Conservation (phyloP, 1,140 invertebrate species). For the Antheraea pernyi region DNA sequence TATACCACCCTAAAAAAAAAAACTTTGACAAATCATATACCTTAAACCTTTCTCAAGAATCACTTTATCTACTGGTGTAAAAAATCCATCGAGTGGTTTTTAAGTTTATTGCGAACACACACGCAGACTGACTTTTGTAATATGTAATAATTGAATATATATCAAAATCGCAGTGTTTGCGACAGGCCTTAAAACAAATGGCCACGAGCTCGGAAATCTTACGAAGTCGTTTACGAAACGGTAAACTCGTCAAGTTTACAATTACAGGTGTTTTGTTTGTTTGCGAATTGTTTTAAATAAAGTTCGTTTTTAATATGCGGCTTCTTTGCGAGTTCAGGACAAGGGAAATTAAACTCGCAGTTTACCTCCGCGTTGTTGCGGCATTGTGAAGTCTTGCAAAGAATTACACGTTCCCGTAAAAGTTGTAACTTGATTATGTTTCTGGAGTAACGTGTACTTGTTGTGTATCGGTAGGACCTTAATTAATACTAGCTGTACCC, state of each 20-base stretch:
- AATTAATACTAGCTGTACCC: too few relatives aligned
- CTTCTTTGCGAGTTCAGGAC: constrained; percentile 8
- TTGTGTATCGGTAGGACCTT: too few relatives aligned
- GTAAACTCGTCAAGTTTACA: constrained; percentile 24
- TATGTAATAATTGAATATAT: background rate
- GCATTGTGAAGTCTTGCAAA: background rate
- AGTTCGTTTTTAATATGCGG: background rate
- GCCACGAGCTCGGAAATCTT: constrained; percentile 2
- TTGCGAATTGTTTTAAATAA: constrained; percentile 27
- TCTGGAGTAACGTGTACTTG: background rate
- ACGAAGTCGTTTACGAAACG: constrained; percentile 14
- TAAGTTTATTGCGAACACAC: too few relatives aligned
- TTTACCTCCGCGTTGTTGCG: background rate
- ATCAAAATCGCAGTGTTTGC: constrained; percentile 5
- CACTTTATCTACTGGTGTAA: too few relatives aligned
- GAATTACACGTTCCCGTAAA: background rate
- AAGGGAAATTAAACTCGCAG: constrained; percentile 2
- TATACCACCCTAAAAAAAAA: too few relatives aligned
- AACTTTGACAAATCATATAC: too few relatives aligned
- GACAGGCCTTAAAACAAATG: background rate
- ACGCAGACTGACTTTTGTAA: too few relatives aligned
- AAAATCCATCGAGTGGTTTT: too few relatives aligned
- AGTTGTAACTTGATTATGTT: background rate
- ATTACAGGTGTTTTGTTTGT: constrained; percentile 32
- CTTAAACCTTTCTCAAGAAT: too few relatives aligned